Base-by-base conservation (phyloP, 2,797 vertebrate species). In the Australoheros facetus region DNA sequence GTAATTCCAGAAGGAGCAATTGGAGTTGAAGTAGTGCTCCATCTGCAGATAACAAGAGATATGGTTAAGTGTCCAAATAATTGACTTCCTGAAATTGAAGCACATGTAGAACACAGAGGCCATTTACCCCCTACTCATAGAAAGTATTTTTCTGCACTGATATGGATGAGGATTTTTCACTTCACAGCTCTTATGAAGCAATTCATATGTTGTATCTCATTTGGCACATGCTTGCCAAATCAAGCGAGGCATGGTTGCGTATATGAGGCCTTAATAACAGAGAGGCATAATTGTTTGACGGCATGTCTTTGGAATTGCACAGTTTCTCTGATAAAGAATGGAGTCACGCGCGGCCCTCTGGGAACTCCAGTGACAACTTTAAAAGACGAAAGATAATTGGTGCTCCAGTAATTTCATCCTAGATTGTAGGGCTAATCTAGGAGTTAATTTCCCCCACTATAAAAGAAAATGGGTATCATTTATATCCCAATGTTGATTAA, bases 1-100 rank as follows among this genome's bases (percentile, higher is more conserved):
- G 95, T 99, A 99, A 95, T 99, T 99, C 98, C 98, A 99, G 95
- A 99, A 99, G 89, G 98, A 99, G 92, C 98, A 99, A 95, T 99
- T 99, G 94, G 98, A 96, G 95, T 99, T 99, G 96, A 98, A 99
- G 94, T 99, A 99, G 96, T 97, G 97, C 90, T 99, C 96, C 93
- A 97, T 96, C 98, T 99, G 93, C 88, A 92, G 89, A 91, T 91
- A 93, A 93, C 90, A 94, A 90, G 92, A 93, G 89, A 93, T 93
- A 94, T 92, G 93, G 87, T 92, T 93, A 93, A 94, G 93, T 92
- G 93, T 94, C 90, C 90, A 91, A 93, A 94, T 94, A 94, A 95
- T 93, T 93, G 93, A 94, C 92, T 95, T 91, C 80, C 91, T 91
- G 83, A 89, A 93, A 93, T 91, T 91, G 91, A 93, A 92, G 92